A percentile compares a stretch with the other conserved stretches of the same genome.
phyloP scores from a whole-genome alignment of 2,113 vertebrate genomes.

The Saccopteryx leptura region DNA sequence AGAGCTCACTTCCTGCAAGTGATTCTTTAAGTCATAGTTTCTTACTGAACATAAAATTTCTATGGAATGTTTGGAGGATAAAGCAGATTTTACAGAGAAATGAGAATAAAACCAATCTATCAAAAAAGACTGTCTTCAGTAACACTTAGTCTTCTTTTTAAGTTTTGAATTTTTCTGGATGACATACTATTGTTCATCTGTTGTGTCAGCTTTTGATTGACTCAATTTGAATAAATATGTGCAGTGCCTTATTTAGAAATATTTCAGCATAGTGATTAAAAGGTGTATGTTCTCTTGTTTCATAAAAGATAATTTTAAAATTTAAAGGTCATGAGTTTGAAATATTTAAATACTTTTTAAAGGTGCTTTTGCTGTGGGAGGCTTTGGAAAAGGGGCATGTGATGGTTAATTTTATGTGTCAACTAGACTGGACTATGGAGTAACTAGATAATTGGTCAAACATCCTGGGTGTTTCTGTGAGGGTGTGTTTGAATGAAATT shows the following conservation, averaged over 20 bases:
- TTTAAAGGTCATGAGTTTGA: conserved; percentile 32
- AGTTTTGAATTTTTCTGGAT: not conserved
- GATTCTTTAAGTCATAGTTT: not conserved
- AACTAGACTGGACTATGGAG: not conserved
- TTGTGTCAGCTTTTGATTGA: conserved; percentile 29
- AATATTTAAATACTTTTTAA: conserved; percentile 20
- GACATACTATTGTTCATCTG: conserved; percentile 5
- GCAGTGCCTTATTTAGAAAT: conserved; percentile 30
- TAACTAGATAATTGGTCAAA: not conserved
- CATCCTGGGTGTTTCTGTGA: not conserved
- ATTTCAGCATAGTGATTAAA: conserved; percentile 44
- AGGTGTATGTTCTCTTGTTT: not conserved
- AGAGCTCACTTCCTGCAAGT: not conserved
- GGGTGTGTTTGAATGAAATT: not conserved
- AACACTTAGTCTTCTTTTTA: not conserved
- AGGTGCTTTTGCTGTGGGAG: not conserved
- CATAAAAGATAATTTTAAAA: conserved; percentile 16
- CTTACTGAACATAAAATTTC: not conserved
- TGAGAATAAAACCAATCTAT: not conserved
- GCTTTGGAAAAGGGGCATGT: not conserved
- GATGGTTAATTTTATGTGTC: not conserved
- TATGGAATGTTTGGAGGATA: conserved; percentile 5
- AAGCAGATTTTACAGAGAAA: conserved; percentile 13
- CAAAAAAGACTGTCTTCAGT: not conserved
- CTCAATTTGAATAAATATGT: conserved; percentile 63